Conservation (phyloP, 2,797 vertebrate species). For the Ara ararauna region DNA sequence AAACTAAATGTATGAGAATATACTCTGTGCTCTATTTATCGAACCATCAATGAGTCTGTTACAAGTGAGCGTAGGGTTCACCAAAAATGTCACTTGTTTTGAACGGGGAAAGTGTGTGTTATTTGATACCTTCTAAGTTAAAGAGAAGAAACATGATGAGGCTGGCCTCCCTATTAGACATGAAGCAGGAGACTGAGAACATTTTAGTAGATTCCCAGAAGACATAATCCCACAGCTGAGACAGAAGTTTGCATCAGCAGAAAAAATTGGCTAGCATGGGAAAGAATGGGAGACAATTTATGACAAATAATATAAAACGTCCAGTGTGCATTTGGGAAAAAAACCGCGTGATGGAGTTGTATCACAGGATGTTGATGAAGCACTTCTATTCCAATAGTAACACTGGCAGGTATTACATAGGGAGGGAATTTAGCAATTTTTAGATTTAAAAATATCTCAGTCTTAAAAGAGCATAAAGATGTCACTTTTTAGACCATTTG, state of each 20-base stretch:
- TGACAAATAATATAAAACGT: background rate
- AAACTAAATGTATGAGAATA: conserved; percentile 25
- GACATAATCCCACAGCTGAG: background rate
- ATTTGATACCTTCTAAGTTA: background rate
- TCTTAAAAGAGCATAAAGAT: background rate
- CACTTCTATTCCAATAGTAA: background rate
- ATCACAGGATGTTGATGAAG: background rate
- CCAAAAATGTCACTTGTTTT: background rate
- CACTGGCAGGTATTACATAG: background rate
- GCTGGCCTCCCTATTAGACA: background rate
- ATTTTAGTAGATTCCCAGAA: background rate
- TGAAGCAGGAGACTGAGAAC: background rate
- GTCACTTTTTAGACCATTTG: background rate
- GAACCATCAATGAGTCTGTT: conserved; percentile 7
- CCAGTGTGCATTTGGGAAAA: background rate
- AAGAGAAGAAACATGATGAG: background rate
- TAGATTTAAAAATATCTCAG: background rate
- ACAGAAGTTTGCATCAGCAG: background rate
- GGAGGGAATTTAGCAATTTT: background rate
- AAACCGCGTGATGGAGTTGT: background rate
- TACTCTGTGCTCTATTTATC: conserved; percentile 3
- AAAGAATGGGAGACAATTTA: background rate
- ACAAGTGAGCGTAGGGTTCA: conserved; percentile 24
- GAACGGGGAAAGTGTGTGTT: background rate
- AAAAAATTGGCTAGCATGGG: background rate